Base-by-base conservation (phyloP, 1,140 invertebrate species). In the Octopus bimaculoides region DNA sequence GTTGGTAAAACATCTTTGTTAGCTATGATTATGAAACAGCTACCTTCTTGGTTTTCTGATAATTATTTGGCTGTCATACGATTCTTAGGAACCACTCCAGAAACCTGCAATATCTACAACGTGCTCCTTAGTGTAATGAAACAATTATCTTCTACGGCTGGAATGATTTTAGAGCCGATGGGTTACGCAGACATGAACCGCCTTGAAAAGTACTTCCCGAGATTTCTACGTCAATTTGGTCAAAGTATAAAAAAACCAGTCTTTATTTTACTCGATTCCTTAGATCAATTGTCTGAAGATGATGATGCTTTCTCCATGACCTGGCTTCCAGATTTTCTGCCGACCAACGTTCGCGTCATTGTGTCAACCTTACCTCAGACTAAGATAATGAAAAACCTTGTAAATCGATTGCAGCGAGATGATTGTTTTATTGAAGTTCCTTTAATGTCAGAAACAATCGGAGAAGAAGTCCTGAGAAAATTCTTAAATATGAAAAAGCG, bases 291-390 rank as follows among this genome's bases (percentile, higher is more conserved):
- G 52, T 78, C 77, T 10, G 69, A 82, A 2, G 78, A 78, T 75
- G 77, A 87, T 78, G 81, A 87, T 82, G 86, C 87, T 17, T 84
- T 87, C 79, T 82, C 81, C 9, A 81, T 87, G 79, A 81, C 83
- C 56, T 90, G 89, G 89, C 71, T 90, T 53, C 87, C 88, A 26
- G 84, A 75, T 5, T 61, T 76, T 9, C 81, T 90, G 9, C 88
- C 89, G 9, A n/a, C 78, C 66, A 87, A 89, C 81, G 81, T 89
- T 52, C 86, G 87, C 77, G 93, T 98, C 82, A 94, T 99, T 61
- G 93, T 98, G 17, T 90, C 89, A 2, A 89, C 89, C 4, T 78
- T 90, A 56, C 88, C 89, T 54, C 76, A 85, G 75, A 84, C 88
- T 78, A 83, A 84, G 52, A 85, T 89, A 77, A 82, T 89, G 8